Evolutionary conservation across 2,113 vertebrate genomes (phyloP).

Genomic region (Sceloporus tristichus): DNA sequence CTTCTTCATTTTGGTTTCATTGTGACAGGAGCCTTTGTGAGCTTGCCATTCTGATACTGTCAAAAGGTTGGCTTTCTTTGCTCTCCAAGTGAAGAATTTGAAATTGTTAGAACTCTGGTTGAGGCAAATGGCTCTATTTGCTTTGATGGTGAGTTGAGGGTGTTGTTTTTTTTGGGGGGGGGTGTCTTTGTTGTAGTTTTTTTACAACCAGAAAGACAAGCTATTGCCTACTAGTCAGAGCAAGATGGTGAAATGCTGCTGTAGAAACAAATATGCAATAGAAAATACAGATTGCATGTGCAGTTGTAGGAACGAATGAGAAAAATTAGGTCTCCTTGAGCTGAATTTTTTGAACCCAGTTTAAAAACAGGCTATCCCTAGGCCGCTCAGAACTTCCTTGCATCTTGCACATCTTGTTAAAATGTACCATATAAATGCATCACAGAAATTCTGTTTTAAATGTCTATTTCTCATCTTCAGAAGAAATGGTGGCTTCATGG

Average conservation of each 20-base stretch:
- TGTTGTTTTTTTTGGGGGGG: too few relatives aligned
- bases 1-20: neutral
- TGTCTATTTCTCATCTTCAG: neutral
- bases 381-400: neutral
- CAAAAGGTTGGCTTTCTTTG: neutral
- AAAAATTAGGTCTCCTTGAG: neutral
- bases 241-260: neutral
- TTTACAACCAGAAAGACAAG: neutral
- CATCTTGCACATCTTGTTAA: neutral
- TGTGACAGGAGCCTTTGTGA: neutral
- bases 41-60: neutral
- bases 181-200: too few relatives aligned
- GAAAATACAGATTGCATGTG: neutral
- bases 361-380: too few relatives aligned
- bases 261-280: neutral
- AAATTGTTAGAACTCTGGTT: neutral
- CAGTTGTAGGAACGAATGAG: neutral
- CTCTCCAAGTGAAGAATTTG: neutral
- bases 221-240: too few relatives aligned
- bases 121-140: neutral
- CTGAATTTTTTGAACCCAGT: too few relatives aligned
- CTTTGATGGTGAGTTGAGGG: too few relatives aligned
- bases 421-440: neutral
- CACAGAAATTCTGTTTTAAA: too few relatives aligned
- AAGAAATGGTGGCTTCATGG: neutral